phyloP scores from a whole-genome alignment of 2,113 vertebrate genomes.

The Eptesicus fuscus region DNA sequence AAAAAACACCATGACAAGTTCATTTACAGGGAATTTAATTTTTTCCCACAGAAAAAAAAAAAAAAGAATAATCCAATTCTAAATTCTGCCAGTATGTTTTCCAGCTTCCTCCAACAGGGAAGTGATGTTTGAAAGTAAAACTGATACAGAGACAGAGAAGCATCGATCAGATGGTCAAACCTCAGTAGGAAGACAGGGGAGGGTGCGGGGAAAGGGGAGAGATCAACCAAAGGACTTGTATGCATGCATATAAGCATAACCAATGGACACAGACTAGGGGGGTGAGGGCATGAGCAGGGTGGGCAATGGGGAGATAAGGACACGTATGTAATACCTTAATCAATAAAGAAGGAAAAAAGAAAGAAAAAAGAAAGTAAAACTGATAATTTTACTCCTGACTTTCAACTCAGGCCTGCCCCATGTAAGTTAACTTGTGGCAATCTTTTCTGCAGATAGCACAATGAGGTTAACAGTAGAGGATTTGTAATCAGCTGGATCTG shows the following conservation, averaged over 20 bases:
- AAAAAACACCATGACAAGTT: background rate
- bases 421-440: background rate
- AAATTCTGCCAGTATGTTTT: background rate
- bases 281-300: too few species aligned
- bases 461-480: background rate
- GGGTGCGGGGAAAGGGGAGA: too few species aligned
- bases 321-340: too few species aligned
- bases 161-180: too few species aligned
- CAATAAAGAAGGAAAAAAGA: too few species aligned
- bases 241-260: too few species aligned
- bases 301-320: too few species aligned
- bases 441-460: background rate
- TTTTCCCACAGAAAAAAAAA: background rate
- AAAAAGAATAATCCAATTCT: background rate
- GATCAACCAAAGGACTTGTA: too few species aligned
- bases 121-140: background rate
- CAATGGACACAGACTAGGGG: too few species aligned
- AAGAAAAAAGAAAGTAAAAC: too few species aligned
- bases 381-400: background rate
- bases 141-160: background rate
- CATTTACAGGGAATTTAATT: background rate
- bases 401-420: background rate
- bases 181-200: too few species aligned
- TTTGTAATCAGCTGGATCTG: background rate
- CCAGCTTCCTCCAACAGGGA: background rate